Evolutionary conservation across 1,140 invertebrate species (phyloP), one percentile per base, ranked within the genome.

Genomic region (Potamilus streckersoni): DNA sequence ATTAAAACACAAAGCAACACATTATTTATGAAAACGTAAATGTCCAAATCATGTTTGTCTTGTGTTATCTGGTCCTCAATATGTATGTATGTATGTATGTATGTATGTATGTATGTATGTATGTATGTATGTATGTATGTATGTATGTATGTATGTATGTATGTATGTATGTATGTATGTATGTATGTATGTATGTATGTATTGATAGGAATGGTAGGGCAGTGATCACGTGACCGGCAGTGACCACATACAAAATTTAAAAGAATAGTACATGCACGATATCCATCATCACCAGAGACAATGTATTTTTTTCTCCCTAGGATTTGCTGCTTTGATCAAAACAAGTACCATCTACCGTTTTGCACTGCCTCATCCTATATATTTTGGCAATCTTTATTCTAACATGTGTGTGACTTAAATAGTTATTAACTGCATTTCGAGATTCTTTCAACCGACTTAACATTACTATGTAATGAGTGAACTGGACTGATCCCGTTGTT

Each of bases 121-220:
- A 27, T 27, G 27, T 27, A n/a, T n/a, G n/a, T n/a, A n/a, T n/a
- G n/a, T 17, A 61, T 1, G 16, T 16, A 17, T 17, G 16, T 17
- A 61, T 61, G n/a, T 61, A 31, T 14, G 15, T 15, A 31, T 65
- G 27, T 23, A 14, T 63, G 17, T 12, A 63, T 65, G 49, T 8
- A 20, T 15, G 64, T 66, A 16, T 64, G 17, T 58, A 19, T 31
- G 63, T 31, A 31, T 31, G 27, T 2, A 20, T 20, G 20, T 3
- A 61, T 61, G 17, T n/a, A 91, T 90, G 90, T 27, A 83, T 89
- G 2, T 91, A 90, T 90, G 59, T 91, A 12, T 90, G 91, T 75
- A 86, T 90, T 17, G 89, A 90, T 66, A 90, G 89, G 6, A 80
- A 86, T 38, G 85, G 83, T 49, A 88, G 57, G 74, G 73, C 31